A percentile compares a stretch with the other conserved stretches of the same genome.
These are phyloP conservation scores for Chrosomus eos DNA, from an alignment of 2,797 vertebrate species.

Conservation along the genomic window DNA sequence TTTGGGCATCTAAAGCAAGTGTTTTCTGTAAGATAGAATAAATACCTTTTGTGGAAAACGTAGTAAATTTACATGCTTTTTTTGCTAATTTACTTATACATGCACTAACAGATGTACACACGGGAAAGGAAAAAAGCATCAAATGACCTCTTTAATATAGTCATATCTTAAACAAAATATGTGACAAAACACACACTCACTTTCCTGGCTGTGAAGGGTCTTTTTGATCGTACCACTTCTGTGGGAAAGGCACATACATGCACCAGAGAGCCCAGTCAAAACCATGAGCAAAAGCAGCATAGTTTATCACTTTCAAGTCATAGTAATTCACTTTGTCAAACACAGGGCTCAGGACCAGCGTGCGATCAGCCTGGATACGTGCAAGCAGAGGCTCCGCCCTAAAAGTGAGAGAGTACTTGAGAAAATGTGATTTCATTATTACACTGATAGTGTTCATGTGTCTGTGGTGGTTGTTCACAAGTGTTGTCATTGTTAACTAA, in stretches of 20 bases:
- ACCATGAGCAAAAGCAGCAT: slow-evolving; percentile 59
- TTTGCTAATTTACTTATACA: too few relatives aligned
- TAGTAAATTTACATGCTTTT: too few relatives aligned
- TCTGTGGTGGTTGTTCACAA: neutral
- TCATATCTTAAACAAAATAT: neutral
- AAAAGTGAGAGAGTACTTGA: neutral
- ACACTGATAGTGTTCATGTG: neutral
- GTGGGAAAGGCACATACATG: slow-evolving; percentile 71
- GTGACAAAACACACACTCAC: slow-evolving; percentile 66
- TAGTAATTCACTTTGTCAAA: slow-evolving; percentile 79
- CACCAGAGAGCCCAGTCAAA: slow-evolving; percentile 86
- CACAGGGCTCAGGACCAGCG: slow-evolving; percentile 76
- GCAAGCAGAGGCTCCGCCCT: slow-evolving; percentile 84
- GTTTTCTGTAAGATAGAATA: too few relatives aligned
- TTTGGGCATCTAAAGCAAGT: too few relatives aligned
- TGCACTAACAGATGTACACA: too few relatives aligned
- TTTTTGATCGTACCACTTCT: slow-evolving; percentile 72
- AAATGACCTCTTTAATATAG: neutral
- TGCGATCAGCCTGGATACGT: slow-evolving; percentile 79
- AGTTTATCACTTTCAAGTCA: slow-evolving; percentile 68
- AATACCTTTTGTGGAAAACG: too few relatives aligned
- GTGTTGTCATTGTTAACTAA: neutral
- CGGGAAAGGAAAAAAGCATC: neutral
- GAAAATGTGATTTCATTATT: neutral
- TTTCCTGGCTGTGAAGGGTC: slow-evolving; percentile 76